phyloP scores from a whole-genome alignment of 2,888 invertebrate species.

The Orthosia cruda region DNA sequence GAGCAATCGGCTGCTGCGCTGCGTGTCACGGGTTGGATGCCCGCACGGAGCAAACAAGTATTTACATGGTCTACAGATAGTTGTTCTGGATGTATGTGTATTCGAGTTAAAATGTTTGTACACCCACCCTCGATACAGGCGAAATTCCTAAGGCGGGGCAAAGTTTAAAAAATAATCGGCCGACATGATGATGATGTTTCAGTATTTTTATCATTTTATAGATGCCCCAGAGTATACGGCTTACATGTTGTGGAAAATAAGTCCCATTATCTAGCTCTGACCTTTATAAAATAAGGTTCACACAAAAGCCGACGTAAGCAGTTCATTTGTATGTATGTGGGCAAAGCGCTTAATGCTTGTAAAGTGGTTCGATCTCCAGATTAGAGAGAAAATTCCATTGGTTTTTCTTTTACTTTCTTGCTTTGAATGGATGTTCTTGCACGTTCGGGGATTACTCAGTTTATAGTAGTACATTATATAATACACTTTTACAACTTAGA shows the following conservation, averaged over 20 bases:
- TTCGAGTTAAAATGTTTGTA: too few relatives aligned
- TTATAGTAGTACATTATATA: too few relatives aligned
- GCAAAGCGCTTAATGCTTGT: conserved; percentile 45
- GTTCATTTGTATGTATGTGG: conserved; percentile 56
- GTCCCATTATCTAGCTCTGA: not conserved
- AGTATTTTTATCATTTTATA: not conserved
- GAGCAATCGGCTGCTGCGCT: too few relatives aligned
- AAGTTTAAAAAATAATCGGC: too few relatives aligned
- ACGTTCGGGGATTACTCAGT: not conserved
- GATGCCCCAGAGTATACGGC: not conserved
- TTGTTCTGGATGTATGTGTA: too few relatives aligned
- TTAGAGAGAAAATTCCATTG: conserved; percentile 29
- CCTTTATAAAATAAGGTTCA: conserved; percentile 10
- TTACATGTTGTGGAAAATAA: not conserved
- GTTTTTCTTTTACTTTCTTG: conserved; percentile 24
- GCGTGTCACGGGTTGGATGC: too few relatives aligned
- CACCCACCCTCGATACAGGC: too few relatives aligned
- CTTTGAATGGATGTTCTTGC: not conserved
- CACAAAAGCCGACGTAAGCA: conserved; percentile 24
- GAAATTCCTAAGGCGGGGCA: too few relatives aligned
- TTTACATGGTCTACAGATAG: too few relatives aligned
- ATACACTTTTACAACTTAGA: too few relatives aligned
- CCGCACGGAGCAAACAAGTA: too few relatives aligned
- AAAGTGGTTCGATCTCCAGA: conserved; percentile 51
- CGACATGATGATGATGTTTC: not conserved